Conservation (phyloP, 2,797 vertebrate species). For the Cyprinella venusta region DNA sequence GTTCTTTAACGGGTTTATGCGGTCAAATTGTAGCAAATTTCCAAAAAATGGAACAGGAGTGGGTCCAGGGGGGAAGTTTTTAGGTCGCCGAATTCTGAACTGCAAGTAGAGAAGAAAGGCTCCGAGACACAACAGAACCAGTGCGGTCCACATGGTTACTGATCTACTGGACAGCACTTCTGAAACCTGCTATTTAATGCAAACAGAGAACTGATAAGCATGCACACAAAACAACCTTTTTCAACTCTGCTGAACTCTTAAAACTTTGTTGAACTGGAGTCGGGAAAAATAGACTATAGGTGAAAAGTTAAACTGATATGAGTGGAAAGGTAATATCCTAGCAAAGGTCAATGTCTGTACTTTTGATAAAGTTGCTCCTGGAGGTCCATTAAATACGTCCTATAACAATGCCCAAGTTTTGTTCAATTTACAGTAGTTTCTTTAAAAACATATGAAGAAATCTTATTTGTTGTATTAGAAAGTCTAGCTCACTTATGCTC, state of each 20-base stretch:
- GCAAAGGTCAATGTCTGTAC: not conserved
- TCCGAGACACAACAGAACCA: constrained; percentile 27
- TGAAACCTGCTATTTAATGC: constrained; percentile 2
- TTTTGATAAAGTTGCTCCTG: not conserved
- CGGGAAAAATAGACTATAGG: not conserved
- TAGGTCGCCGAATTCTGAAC: constrained; percentile 1
- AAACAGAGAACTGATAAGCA: constrained; percentile 4
- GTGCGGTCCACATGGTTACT: constrained; percentile 25
- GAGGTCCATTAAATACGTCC: not conserved
- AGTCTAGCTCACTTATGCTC: not conserved
- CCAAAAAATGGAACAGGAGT: constrained; percentile 37
- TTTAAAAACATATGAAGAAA: not conserved
- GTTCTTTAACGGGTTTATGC: constrained; percentile 26
- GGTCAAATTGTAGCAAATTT: constrained; percentile 41
- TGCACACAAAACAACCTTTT: not conserved
- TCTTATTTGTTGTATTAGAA: not conserved
- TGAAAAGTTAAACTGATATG: not conserved
- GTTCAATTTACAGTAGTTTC: not conserved
- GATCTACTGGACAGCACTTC: not conserved
- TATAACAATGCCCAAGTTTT: not conserved
- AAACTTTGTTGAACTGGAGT: not conserved
- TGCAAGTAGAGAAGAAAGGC: constrained; percentile 17
- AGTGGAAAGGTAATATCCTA: not conserved
- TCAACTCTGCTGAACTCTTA: constrained; percentile 30
- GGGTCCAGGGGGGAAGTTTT: constrained; percentile 32